Evolutionary conservation across 2,113 vertebrate genomes (phyloP), one percentile per base, ranked within the genome.

Genomic region (Recurvirostra avosetta): DNA sequence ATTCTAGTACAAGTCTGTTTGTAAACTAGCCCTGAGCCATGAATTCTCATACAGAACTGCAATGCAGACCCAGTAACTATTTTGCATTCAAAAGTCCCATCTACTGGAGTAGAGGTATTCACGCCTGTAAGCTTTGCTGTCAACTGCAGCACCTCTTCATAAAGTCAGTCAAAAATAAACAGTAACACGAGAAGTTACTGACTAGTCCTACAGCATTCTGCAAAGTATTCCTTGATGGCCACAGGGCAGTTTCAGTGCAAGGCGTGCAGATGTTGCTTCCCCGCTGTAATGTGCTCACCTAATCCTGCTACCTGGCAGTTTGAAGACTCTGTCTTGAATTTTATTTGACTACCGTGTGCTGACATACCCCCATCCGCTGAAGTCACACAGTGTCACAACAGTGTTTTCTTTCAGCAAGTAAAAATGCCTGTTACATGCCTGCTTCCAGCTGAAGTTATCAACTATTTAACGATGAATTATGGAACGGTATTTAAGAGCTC

Each of bases 401-500:
- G 36, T 30, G 32, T 72, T 83, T 38, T 61, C 36, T 83, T 95
- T 80, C 65, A 26, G 25, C 41, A 74, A n/a, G 75, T 86, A 93
- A 11, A 94, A 84, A 83, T 19, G 26, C 53, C 40, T 38, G 6
- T 52, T 79, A 16, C 9, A 5, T 30, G 27, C 38, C 78, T 74
- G 26, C 26, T 43, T 67, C n/a, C 34, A 73, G 62, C 19, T 73
- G 82, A 93, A 95, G 71, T 38, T 86, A 74, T 67, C 45, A 41
- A 38, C 41, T 86, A 8, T 94, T 94, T 68, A 90, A 87, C 78
- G 92, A 75, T 62, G 5, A 83, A 86, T 93, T 95, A 74, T 82
- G 71, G 52, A 86, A 95, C 74, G 11, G 73, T 81, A 52, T 80
- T 95, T 92, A 94, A 81, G 74, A 97, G 86, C 59, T 93, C 66